Evolutionary conservation across 2,797 vertebrate genomes (phyloP), one percentile per base, ranked within the genome.

Genomic region (Novumbra hubbsi): DNA sequence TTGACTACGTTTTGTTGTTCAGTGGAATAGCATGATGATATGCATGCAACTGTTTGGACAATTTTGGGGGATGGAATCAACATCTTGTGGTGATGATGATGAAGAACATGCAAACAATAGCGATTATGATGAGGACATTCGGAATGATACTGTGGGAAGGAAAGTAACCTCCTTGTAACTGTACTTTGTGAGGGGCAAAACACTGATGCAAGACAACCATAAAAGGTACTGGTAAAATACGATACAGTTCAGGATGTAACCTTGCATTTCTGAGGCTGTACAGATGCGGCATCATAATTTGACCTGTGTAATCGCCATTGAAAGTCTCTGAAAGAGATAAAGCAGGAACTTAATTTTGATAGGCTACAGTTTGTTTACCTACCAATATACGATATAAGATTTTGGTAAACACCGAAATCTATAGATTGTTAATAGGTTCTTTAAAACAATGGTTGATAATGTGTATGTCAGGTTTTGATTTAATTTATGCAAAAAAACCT

Each of bases 21-120:
- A 78, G 71, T 78, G 69, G 62, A 76, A 55, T 45, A 76, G 90
- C 92, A 91, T 92, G 89, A 85, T 62, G 90, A 85, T 64, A 72
- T 75, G 83, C 81, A 81, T 85, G 78, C 81, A 50, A 74, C 80
- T 62, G 83, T 63, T 76, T 2, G 68, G 70, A 82, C 80, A 67
- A 3, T 77, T 80, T 80, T 81, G 75, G 62, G 55, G 21, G 73
- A 72, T 81, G 79, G 73, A 77, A 81, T 79, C 73, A 79, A 68
- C 81, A 80, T 75, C 75, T 81, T 81, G 76, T 76, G 52, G 72
- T 75, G 76, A 74, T 70, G 70, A 82, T 73, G 70, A 76, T 79
- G 62, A 75, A 67, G 73, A 75, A 57, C 24, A 49, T 52, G 30
- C 48, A 48, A 27, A 72, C 50, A 73, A 30, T 74, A 79, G 68